Evolutionary conservation across 2,888 invertebrate species (phyloP).

Genomic region (Nebria salina): DNA sequence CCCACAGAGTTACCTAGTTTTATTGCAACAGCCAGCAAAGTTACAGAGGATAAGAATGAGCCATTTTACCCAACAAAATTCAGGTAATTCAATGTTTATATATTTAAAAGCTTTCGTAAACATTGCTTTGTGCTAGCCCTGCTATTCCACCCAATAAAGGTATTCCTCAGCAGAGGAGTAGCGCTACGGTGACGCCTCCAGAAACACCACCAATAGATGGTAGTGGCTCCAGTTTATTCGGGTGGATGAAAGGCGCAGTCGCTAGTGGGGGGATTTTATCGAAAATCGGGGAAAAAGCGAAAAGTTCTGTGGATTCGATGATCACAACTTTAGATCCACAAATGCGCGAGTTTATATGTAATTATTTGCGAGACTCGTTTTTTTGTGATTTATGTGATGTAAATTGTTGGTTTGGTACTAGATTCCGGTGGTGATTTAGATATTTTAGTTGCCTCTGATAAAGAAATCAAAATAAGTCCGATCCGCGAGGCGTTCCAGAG

Average conservation of each 20-base stretch:
- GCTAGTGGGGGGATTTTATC: slow-evolving; percentile 72
- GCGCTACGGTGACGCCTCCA: slow-evolving; percentile 41
- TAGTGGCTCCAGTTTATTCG: slow-evolving; percentile 69
- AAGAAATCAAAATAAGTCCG: slow-evolving; percentile 79
- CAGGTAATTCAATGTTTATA: slow-evolving; percentile 53
- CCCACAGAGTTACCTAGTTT: slow-evolving; percentile 76
- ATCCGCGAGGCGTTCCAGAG: slow-evolving; percentile 82
- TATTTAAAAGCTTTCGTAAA: slow-evolving; percentile 4
- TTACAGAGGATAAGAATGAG: slow-evolving; percentile 48
- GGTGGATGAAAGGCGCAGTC: slow-evolving; percentile 78
- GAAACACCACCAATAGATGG: slow-evolving; percentile 58
- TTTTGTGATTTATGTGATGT: too few species aligned
- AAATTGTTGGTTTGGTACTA: slow-evolving; percentile 55
- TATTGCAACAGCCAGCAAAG: slow-evolving; percentile 62
- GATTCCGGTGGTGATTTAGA: slow-evolving; percentile 83
- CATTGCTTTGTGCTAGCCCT: slow-evolving; percentile 54
- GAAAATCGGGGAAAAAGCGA: slow-evolving; percentile 78
- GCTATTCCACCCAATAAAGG: slow-evolving; percentile 62
- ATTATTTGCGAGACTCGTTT: slow-evolving; percentile 57
- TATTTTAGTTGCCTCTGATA: slow-evolving; percentile 79
- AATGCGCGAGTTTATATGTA: slow-evolving; percentile 88
- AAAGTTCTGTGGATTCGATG: slow-evolving; percentile 84
- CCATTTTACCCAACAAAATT: slow-evolving; percentile 60
- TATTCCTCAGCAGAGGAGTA: slow-evolving; percentile 47
- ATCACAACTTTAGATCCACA: slow-evolving; percentile 90